Base-by-base conservation (phyloP, 1,140 invertebrate species). In the Orius insidiosus region DNA sequence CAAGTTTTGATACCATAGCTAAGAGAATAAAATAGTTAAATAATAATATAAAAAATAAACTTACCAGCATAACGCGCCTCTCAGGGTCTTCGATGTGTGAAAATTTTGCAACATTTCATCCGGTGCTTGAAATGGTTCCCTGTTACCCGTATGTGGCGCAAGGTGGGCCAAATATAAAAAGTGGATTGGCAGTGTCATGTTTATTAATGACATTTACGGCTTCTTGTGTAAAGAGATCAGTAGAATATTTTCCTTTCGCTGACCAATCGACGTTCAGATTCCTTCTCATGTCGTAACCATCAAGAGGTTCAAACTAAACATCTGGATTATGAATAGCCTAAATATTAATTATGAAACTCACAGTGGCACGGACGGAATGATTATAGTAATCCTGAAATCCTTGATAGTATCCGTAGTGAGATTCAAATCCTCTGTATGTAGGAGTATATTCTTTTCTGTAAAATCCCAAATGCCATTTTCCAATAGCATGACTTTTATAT, bases 401-500 rank as follows among this genome's bases (percentile, higher is more conserved):
- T 40, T 78, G 75, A 70, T 78, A 84, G 58, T 87, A 88, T 8
- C 87, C 86, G 59, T 76, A 85, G 60, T 86, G 81, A 5, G 73
- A 70, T 49, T 88, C 79, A 56, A 90, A 92, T n/a, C 87, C 87
- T 10, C 86, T 68, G 13, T 63, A 68, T 0, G 74, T 78, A 1
- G 87, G 86, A 4, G 83, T 78, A 54, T 80, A 85, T 48, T 76
- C 72, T n/a, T 65, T 69, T 15, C 68, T 66, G 47, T 70, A 74
- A 50, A 69, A 78, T 1, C 85, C 86, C 45, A 87, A 65, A 56
- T 92, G 86, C 87, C 87, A 92, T 64, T 95, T 94, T n/a, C 89
- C 89, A 15, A 94, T 70, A 31, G 84, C 69, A 60, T 85, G 78
- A 1, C 84, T 89, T 3, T 63, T 63, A 61, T 93, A 95, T 0